Base-by-base conservation (phyloP, 2,113 vertebrate genomes). In the Atherinomorus stipes region DNA sequence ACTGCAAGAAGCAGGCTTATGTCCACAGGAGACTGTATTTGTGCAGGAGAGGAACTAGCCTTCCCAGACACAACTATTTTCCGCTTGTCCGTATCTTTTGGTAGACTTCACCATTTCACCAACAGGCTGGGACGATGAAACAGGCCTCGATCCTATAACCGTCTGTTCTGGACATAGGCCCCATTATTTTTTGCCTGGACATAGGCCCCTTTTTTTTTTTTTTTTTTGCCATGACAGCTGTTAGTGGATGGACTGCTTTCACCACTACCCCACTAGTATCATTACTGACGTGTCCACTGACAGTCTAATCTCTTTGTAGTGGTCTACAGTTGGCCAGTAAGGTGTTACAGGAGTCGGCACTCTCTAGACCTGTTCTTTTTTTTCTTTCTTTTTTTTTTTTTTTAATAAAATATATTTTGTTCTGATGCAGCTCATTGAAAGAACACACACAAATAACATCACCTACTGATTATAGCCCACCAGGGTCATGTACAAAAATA, bases 21-120 rank as follows among this genome's bases (percentile, higher is more conserved):
- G 97, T 93, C 98, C 98, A 90, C 98, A 99, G 94, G 98, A 99
- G 93, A 99, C 98, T 95, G 98, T 99, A 92, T 99, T 99, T 95
- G 96, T 99, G 84, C 98, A 99, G 91, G 98, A 99, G 92, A 97
- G 98, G 94, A 99, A 99, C 96, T 99, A 98, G 87, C 86, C 79
- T 85, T 87, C 88, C 83, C 87, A 84, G 74, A 84, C 82, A 84
- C 91, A 71, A 81, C 86, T 84, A 85, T 89, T 90, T 88, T 64
- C 83, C 68, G 69, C 66, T 81, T 74, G 62, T 89, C 68, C 69
- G 52, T 89, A 71, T 87, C 69, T 87, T 34, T 80, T 88, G 78
- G 64, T 70, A 84, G 83, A 91, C 84, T 54, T 89, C 85, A 79
- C 86, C 60, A 45, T 68, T 77, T 87, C 88, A 80, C 78, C 72